A percentile compares a stretch with the other conserved stretches of the same genome.
phyloP scores from a whole-genome alignment of 1,140 invertebrate genomes.

The Microvelia longipes region DNA sequence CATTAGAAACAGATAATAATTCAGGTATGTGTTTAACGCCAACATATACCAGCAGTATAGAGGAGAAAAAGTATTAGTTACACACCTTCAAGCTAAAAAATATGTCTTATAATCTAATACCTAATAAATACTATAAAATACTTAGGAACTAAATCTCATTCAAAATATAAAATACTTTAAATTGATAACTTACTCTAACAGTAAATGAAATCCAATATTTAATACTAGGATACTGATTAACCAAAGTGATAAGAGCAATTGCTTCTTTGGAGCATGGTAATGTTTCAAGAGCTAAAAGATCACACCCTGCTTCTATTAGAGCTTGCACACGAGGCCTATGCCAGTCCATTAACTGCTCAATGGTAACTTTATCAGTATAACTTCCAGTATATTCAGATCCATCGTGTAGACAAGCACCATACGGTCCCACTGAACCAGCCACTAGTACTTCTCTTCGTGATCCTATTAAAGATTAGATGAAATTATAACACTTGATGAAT shows the following conservation, averaged over 20 bases:
- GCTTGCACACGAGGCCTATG: conserved; percentile 60
- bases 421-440: conserved; percentile 76
- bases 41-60: too few species aligned
- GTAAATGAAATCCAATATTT: conserved; percentile 74
- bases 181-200: conserved; percentile 49
- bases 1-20: too few species aligned
- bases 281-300: conserved; percentile 75
- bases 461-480: neutral
- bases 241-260: conserved; percentile 54
- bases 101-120: too few species aligned
- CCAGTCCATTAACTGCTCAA: conserved; percentile 56
- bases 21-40: too few species aligned
- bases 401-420: conserved; percentile 71
- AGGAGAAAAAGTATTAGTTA: too few species aligned
- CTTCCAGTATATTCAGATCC: conserved; percentile 77
- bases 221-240: conserved; percentile 52
- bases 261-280: conserved; percentile 71
- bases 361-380: conserved; percentile 52
- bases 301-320: conserved; percentile 57
- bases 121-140: too few species aligned
- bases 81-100: too few species aligned
- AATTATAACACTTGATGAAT: neutral
- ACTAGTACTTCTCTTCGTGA: conserved; percentile 35
- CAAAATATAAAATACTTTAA: too few species aligned
- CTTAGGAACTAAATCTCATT: too few species aligned